A percentile compares a stretch with the other conserved stretches of the same genome.
Evolutionary conservation across 1,140 invertebrate genomes (phyloP).

Genomic region (Psilanteris sp.): DNA sequence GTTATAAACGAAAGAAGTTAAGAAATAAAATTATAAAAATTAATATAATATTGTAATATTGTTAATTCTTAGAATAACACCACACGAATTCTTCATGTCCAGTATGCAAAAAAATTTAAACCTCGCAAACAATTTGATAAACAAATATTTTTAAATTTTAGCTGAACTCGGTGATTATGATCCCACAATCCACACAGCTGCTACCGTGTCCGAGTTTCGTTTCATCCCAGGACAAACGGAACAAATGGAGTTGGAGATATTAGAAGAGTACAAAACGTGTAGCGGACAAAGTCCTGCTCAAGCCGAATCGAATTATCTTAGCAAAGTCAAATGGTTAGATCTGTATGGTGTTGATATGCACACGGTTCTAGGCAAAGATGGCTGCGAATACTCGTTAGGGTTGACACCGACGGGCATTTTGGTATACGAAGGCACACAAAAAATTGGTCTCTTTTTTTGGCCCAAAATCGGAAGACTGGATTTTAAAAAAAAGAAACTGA

Average conservation of each 20-base stretch:
- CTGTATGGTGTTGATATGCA: conserved; percentile 99
- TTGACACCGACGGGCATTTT: conserved; percentile 98
- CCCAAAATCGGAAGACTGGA: conserved; percentile 95
- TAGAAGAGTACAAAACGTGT: conserved; percentile 93
- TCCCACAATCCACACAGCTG: conserved; percentile 92
- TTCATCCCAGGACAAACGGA: conserved; percentile 97
- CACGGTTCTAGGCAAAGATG: conserved; percentile 96
- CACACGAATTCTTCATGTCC: too few species aligned
- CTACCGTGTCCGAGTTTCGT: conserved; percentile 97
- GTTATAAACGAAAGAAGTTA: too few species aligned
- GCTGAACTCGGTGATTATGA: conserved; percentile 99
- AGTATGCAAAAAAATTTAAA: too few species aligned
- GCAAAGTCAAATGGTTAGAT: conserved; percentile 97
- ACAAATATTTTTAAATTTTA: too few species aligned
- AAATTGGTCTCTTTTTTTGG: conserved; percentile 99
- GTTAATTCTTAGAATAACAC: too few species aligned
- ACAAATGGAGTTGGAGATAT: conserved; percentile 93
- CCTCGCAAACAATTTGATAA: too few species aligned
- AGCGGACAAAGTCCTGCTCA: conserved; percentile 92
- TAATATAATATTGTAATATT: too few species aligned
- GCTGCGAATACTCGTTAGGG: conserved; percentile 97
- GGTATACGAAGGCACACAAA: conserved; percentile 96
- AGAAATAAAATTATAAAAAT: too few species aligned
- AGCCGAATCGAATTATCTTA: conserved; percentile 94
- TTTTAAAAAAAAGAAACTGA: conserved; percentile 97